Conservation (phyloP, 1,140 invertebrate genomes). For the Piezodorus guildinii region DNA sequence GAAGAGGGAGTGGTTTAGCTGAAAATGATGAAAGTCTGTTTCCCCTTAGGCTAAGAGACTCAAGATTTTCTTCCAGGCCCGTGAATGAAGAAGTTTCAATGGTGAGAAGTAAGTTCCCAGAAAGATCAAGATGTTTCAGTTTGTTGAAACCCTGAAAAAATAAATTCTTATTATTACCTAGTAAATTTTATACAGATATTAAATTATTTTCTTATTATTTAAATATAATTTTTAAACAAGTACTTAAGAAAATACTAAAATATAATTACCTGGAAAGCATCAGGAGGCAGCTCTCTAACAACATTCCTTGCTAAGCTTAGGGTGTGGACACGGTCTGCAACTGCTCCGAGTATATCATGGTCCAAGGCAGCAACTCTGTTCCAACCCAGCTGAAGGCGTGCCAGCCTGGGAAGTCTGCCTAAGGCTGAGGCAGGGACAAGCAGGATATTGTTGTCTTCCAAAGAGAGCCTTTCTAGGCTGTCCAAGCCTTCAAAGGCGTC, state of each 20-base stretch:
- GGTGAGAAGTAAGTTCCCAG: constrained; percentile 60
- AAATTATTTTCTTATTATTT: no score
- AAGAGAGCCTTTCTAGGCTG: constrained; percentile 61
- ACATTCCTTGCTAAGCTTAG: constrained; percentile 69
- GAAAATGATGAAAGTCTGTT: constrained; percentile 58
- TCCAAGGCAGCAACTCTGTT: constrained; percentile 79
- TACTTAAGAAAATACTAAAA: neutral
- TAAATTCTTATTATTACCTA: neutral
- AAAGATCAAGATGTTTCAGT: constrained; percentile 60
- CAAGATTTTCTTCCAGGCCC: constrained; percentile 58
- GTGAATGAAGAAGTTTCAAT: constrained; percentile 60
- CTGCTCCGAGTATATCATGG: constrained; percentile 55
- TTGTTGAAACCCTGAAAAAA: constrained; percentile 48
- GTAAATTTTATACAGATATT: no score
- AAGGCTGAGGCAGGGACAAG: constrained; percentile 68
- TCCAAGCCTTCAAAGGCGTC: constrained; percentile 70
- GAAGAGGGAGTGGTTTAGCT: constrained; percentile 49
- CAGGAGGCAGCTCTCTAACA: constrained; percentile 68
- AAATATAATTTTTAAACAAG: neutral
- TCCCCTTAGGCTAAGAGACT: constrained; percentile 58
- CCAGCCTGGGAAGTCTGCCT: constrained; percentile 56
- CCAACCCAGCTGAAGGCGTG: constrained; percentile 63
- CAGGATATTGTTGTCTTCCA: constrained; percentile 79
- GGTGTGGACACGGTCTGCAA: constrained; percentile 46
- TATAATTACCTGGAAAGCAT: constrained; percentile 48